Evolutionary conservation across 2,888 invertebrate species (phyloP).

Genomic region (Liposcelis brunnea): DNA sequence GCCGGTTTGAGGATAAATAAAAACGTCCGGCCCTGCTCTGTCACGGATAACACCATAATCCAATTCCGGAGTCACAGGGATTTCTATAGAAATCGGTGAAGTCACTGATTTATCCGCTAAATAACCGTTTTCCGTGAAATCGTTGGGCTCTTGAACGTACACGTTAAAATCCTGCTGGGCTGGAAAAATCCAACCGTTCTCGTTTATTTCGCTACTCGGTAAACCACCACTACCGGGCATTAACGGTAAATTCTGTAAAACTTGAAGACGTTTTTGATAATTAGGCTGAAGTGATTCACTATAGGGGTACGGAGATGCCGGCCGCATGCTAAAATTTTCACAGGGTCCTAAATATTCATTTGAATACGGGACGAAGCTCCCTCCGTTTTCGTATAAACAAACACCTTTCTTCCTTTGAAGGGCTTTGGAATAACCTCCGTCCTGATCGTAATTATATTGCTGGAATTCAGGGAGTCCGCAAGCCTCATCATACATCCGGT

Average conservation of each 20-base stretch:
- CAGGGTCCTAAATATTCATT: neutral
- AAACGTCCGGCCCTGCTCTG: constrained; percentile 2
- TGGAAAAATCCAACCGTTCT: too few species aligned
- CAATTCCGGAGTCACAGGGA: too few species aligned
- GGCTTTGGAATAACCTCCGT: neutral
- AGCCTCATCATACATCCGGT: neutral
- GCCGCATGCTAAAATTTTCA: neutral
- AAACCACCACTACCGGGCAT: too few species aligned
- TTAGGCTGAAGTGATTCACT: neutral
- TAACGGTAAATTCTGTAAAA: too few species aligned
- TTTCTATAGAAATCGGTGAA: too few species aligned
- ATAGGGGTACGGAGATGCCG: constrained; percentile 6
- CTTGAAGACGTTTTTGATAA: constrained; percentile 1
- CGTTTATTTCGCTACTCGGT: too few species aligned
- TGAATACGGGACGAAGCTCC: too few species aligned
- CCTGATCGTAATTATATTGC: neutral
- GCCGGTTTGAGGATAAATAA: neutral
- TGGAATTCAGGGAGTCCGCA: neutral
- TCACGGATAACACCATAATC: neutral
- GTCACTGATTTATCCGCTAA: too few species aligned
- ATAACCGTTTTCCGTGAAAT: too few species aligned
- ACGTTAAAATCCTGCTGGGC: too few species aligned
- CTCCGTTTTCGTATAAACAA: neutral
- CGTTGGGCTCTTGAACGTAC: too few species aligned
- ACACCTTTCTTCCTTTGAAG: neutral